Evolutionary conservation across 2,888 invertebrate species (phyloP), one percentile per base, ranked within the genome.

Genomic region (Torymus aiolomorphi): DNA sequence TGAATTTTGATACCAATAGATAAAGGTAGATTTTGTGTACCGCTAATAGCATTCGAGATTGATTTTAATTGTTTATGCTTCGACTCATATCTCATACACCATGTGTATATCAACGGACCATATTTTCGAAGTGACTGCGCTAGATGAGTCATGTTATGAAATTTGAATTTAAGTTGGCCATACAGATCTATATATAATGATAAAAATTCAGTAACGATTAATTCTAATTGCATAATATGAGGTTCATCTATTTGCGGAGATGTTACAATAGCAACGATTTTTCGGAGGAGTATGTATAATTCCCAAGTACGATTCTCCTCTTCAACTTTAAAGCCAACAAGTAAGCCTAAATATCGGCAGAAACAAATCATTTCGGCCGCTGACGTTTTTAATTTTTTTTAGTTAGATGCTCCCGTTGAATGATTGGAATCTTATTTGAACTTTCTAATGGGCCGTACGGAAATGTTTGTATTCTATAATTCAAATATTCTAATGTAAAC

Each of bases 81-180:
- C 16, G 79, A 63, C 66, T 84, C 83, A 24, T 79, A 84, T 11
- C 83, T 56, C 83, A 83, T 84, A n/a, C 74, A 79, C 82, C 83
- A 84, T 59, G 61, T 80, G 59, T 82, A 57, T 8, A 80, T 49
- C 51, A 80, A 66, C 2, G 83, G 83, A 1, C 83, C 83, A 76
- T 73, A 56, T 61, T 77, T 66, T 57, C 51, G n/a, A 1, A 83
- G 62, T n/a, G 71, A 16, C 54, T 73, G 49, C 16, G 62, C 20
- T 61, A 83, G 77, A 62, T 83, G 84, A n/a, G 66, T 66, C 80
- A 84, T 77, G 63, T 82, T 80, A 76, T 84, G 83, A 59, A 83
- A 81, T 79, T 84, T 84, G n/a, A 69, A 79, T 73, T 82, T 82
- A 10, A 82, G 66, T 31, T 72, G 52, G 11, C 80, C 76, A 66